Conservation (phyloP, 2,888 invertebrate genomes). For the Drosophila rubida region DNA sequence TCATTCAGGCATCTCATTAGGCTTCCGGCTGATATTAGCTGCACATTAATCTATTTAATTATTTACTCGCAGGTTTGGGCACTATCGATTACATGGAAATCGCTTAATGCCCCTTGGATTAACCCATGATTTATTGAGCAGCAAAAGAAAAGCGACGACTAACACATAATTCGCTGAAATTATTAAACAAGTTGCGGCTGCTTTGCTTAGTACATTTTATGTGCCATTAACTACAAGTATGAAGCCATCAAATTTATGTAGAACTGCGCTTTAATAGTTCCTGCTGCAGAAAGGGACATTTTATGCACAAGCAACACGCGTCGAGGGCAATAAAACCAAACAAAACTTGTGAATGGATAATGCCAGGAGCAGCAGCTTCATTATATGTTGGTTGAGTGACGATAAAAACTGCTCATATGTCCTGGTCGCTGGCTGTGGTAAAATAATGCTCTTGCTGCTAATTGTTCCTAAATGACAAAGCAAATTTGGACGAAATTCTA, state of each 20-base stretch:
- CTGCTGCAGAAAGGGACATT: too few relatives aligned
- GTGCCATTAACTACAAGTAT: not conserved
- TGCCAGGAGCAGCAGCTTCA: not conserved
- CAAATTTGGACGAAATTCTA: constrained; percentile 53
- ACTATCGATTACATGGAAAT: constrained; percentile 39
- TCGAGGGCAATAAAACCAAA: not conserved
- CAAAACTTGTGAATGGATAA: not conserved
- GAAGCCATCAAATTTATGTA: too few relatives aligned
- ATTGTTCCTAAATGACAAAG: constrained; percentile 72
- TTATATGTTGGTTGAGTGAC: constrained; percentile 11
- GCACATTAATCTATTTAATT: constrained; percentile 54
- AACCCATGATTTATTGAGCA: constrained; percentile 44
- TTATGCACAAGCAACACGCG: too few relatives aligned
- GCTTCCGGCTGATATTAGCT: constrained; percentile 26
- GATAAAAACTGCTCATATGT: constrained; percentile 44
- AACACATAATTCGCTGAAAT: not conserved
- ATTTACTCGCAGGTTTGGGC: constrained; percentile 40
- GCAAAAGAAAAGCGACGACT: not conserved
- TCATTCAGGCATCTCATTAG: constrained; percentile 51
- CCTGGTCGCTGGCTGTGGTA: constrained; percentile 32
- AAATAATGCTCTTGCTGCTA: constrained; percentile 49
- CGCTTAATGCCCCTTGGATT: constrained; percentile 32
- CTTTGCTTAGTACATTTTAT: not conserved
- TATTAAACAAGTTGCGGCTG: not conserved
- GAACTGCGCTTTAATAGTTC: too few relatives aligned